Conservation (phyloP, 2,797 vertebrate species). For the Gallinago stenura region DNA sequence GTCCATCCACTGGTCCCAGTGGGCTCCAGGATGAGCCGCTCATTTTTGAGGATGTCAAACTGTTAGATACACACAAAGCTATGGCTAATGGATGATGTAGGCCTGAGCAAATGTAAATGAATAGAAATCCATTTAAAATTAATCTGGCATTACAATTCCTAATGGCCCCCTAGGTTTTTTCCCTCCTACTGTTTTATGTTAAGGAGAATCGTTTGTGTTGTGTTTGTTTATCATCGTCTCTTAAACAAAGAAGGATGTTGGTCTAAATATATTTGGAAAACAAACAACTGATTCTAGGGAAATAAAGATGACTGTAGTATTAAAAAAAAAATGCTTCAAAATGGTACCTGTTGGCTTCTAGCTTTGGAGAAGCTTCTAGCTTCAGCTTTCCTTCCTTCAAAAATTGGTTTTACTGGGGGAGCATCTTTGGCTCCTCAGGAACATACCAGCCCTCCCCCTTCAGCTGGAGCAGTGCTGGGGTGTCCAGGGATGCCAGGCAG, state of each 20-base stretch:
- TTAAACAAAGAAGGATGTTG: slow-evolving; percentile 23
- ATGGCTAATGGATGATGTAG: neutral
- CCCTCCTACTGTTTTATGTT: slow-evolving; percentile 10
- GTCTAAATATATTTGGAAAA: neutral
- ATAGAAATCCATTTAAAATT: slow-evolving; percentile 39
- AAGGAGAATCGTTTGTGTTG: neutral
- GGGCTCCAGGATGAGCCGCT: neutral
- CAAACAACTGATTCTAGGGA: neutral
- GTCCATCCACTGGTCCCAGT: accelerated
- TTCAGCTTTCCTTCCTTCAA: accelerated
- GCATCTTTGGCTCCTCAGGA: neutral
- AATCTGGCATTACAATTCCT: slow-evolving; percentile 9
- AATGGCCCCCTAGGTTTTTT: slow-evolving; percentile 7
- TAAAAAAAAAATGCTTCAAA: neutral
- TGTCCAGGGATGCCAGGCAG: accelerated
- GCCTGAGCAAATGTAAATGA: neutral
- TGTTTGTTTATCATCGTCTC: slow-evolving; percentile 6
- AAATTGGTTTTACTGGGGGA: neutral
- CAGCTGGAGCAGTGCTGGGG: neutral
- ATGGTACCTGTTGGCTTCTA: neutral
- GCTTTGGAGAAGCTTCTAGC: neutral
- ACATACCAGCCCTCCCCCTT: neutral
- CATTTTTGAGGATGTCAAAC: neutral
- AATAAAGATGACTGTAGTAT: neutral
- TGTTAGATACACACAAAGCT: neutral